Evolutionary conservation across 2,888 invertebrate genomes (phyloP).

Genomic region (Drosophila multiciliata): DNA sequence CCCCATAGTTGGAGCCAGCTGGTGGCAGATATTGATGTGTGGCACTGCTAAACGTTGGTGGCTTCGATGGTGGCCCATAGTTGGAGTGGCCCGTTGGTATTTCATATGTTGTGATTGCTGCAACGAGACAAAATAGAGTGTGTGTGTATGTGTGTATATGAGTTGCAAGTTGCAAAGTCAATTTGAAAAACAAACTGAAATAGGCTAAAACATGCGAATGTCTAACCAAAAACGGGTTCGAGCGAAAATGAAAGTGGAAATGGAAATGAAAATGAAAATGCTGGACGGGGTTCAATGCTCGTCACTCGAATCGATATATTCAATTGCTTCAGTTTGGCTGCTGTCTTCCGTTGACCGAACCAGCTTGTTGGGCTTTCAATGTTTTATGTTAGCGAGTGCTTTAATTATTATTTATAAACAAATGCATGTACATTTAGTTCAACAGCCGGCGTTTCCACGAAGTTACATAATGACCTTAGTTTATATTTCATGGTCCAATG

Average conservation of each 20-base stretch:
- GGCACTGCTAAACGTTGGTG: constrained; percentile 82
- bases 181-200: constrained; percentile 39
- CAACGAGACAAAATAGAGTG: constrained; percentile 30
- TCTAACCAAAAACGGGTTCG: constrained; percentile 62
- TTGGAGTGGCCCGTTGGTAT: constrained; percentile 82
- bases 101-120: constrained; percentile 84
- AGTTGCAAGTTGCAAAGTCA: constrained; percentile 31
- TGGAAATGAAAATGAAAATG: constrained; percentile 57
- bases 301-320: constrained; percentile 31
- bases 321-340: constrained; percentile 14
- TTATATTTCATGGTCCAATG: constrained; percentile 37
- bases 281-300: constrained; percentile 62
- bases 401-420: constrained; percentile 46
- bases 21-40: constrained; percentile 83
- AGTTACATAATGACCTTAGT: constrained; percentile 64
- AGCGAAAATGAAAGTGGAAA: constrained; percentile 2
- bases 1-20: constrained; percentile 67
- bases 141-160: neutral
- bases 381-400: constrained; percentile 34
- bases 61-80: constrained; percentile 84
- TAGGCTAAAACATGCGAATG: constrained; percentile 52
- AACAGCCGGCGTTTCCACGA: constrained; percentile 41
- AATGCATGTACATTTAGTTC: constrained; percentile 30
- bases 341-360: constrained; percentile 43
- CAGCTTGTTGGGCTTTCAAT: constrained; percentile 50